These are phyloP conservation scores for Phaethornis superciliosus DNA, from an alignment of 2,113 vertebrate species.

Conservation along the genomic window DNA sequence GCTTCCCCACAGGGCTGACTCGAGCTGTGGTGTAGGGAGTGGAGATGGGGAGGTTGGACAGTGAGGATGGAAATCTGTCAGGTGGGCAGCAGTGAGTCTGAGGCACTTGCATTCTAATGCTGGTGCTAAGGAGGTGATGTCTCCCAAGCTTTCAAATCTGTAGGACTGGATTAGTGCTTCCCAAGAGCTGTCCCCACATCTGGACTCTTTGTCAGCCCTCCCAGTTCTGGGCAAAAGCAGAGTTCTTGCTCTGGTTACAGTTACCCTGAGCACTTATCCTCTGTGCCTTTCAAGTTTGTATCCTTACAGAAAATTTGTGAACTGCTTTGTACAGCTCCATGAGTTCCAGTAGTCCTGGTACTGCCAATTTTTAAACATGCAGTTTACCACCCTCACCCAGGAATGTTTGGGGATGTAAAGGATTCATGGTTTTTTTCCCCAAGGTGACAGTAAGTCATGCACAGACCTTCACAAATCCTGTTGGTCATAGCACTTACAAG, in stretches of 20 bases:
- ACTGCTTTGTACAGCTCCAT: rapidly evolving
- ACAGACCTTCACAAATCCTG: neutral
- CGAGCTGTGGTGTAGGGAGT: neutral
- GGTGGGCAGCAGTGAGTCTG: neutral
- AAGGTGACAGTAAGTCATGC: neutral
- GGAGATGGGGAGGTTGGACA: rapidly evolving
- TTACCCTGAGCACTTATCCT: neutral
- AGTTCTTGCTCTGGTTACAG: neutral
- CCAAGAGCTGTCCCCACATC: neutral
- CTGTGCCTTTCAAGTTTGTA: neutral
- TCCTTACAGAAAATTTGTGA: neutral
- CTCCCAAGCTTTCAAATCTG: neutral
- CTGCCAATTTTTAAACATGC: no score
- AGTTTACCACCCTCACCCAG: neutral
- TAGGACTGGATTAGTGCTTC: neutral
- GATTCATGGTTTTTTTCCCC: neutral
- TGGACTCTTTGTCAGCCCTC: neutral
- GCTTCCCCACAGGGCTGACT: neutral
- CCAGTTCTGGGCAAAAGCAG: neutral
- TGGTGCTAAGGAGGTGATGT: neutral
- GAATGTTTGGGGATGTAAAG: no score
- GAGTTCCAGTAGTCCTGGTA: neutral
- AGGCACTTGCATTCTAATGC: rapidly evolving
- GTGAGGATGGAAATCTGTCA: rapidly evolving
- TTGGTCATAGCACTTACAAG: neutral